Evolutionary conservation across 2,888 invertebrate species (phyloP).

Genomic region (Charanyca ferruginea): DNA sequence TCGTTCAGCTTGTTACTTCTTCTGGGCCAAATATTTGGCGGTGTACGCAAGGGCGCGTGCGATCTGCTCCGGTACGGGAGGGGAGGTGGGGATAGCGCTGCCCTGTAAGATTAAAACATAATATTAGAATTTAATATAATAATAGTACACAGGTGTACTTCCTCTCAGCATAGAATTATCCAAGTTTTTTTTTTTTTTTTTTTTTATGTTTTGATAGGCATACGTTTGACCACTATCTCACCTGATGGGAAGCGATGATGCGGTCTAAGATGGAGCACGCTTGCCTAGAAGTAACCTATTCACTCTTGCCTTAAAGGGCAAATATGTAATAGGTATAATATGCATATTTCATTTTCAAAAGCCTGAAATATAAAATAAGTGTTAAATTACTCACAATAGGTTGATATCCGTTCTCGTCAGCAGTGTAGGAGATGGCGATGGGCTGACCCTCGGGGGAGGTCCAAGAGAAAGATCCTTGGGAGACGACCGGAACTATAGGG

Average conservation of each 20-base stretch:
- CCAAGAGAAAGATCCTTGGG: slow-evolving; percentile 90
- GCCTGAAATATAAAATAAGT: not conserved
- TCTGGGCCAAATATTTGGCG: slow-evolving; percentile 59
- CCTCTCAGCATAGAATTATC: too few relatives aligned
- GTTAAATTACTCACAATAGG: slow-evolving; percentile 83
- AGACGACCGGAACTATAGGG: slow-evolving; percentile 77
- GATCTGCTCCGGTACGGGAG: slow-evolving; percentile 88
- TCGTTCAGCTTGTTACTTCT: slow-evolving; percentile 64
- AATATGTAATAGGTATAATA: too few relatives aligned
- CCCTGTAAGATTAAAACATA: slow-evolving; percentile 73
- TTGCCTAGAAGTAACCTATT: too few relatives aligned
- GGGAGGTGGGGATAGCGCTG: slow-evolving; percentile 85
- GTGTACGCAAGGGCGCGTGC: slow-evolving; percentile 82
- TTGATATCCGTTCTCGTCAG: slow-evolving; percentile 93
- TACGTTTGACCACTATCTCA: too few relatives aligned
- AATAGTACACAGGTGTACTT: too few relatives aligned
- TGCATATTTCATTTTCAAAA: not conserved
- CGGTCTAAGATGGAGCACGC: too few relatives aligned
- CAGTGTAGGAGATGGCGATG: slow-evolving; percentile 90
- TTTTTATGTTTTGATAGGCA: too few relatives aligned
- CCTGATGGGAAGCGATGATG: too few relatives aligned
- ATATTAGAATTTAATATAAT: not conserved
- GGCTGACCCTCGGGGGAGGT: slow-evolving; percentile 92
- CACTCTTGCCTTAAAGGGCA: too few relatives aligned
- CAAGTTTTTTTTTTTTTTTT: too few relatives aligned